Evolutionary conservation across 2,797 vertebrate species (phyloP), one percentile per base, ranked within the genome.

Genomic region (Toxotes lorentzi): DNA sequence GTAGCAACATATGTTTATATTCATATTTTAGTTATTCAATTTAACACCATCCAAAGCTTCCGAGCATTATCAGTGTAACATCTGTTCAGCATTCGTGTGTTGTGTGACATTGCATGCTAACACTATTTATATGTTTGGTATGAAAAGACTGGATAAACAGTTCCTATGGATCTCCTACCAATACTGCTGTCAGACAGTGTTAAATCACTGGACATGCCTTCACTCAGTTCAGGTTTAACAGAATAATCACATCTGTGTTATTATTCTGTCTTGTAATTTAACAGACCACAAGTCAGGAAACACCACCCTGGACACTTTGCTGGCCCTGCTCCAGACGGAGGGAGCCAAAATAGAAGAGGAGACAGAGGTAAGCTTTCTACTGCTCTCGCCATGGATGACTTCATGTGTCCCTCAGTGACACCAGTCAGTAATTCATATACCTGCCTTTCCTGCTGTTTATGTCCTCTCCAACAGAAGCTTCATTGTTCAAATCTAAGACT

Each of bases 331-430:
- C 70, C 98, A 99, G 91, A 90, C 98, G 0, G 98, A 99, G 88
- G 98, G 98, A 84, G 98, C 98, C 10, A 99, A 99, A 92, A 97
- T 99, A 35, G 98, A 99, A 84, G 98, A 99, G 70, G 98, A 99
- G 92, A 99, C 98, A 0, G 98, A 99, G 97, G 98, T 99, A 93
- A 93, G 93, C 57, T 7, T 61, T 58, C n/a, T 50, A 0, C 56
- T 14, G 5, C 19, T 54, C 23, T 58, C 59, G 68, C 27, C 41
- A 51, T 14, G 14, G 58, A 65, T 83, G 74, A 87, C 40, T 24
- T 78, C 51, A 84, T 45, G 38, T 21, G 1, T 80, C 73, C 34
- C 41, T 41, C n/a, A 4, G 19, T 43, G 32, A 34, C 41, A 72
- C 12, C 16, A 12, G 43, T 45, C 60, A 50, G 62, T 63, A 17